Conservation (phyloP, 2,888 invertebrate species). For the Epicampocera succincta region DNA sequence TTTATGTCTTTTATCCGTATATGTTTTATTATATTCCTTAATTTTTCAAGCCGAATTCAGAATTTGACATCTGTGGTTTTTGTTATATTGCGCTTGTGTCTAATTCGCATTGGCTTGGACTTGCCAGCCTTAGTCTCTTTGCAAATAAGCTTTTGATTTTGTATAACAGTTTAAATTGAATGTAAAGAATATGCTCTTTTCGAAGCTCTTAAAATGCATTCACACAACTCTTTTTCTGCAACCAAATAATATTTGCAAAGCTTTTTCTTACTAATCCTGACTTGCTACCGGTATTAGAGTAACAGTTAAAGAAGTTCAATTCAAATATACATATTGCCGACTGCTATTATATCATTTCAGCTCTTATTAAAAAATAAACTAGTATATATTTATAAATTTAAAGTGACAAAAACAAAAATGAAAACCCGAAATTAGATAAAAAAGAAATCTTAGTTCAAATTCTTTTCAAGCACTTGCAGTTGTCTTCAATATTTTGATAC, state of each 20-base stretch:
- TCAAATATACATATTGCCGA: too few species aligned
- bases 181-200: too few species aligned
- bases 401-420: not conserved
- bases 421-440: slow-evolving; percentile 37
- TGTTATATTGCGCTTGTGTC: too few species aligned
- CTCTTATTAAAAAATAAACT: slow-evolving; percentile 3
- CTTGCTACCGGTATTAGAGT: slow-evolving; percentile 2
- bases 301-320: slow-evolving; percentile 19
- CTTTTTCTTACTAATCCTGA: slow-evolving; percentile 14
- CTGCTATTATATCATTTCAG: not conserved
- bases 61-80: too few species aligned
- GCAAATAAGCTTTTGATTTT: too few species aligned
- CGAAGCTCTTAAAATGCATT: too few species aligned
- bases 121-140: too few species aligned
- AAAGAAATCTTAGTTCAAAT: slow-evolving; percentile 17
- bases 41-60: too few species aligned
- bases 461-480: slow-evolving; percentile 41
- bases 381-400: slow-evolving; percentile 10
- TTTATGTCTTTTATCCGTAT: too few species aligned
- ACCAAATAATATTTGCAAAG: not conserved
- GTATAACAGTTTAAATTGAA: too few species aligned
- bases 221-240: not conserved
- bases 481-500: slow-evolving; percentile 42
- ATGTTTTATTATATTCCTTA: too few species aligned
- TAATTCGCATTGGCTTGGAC: too few species aligned